Evolutionary conservation across 2,113 vertebrate genomes (phyloP).

Genomic region (Podiceps cristatus): DNA sequence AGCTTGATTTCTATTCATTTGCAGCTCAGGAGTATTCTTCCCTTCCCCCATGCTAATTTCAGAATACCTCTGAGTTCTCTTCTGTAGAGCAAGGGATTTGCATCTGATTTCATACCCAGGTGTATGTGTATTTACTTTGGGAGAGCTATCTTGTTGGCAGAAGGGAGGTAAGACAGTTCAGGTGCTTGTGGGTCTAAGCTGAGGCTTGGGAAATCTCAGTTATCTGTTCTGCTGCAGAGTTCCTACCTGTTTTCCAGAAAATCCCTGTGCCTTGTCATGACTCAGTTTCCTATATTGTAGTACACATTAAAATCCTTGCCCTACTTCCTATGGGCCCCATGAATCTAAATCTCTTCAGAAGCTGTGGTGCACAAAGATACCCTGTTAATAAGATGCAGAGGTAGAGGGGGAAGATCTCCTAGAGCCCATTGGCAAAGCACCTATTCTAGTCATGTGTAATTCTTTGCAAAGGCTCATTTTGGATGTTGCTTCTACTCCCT

Average conservation of each 20-base stretch:
- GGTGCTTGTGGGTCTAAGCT: not conserved
- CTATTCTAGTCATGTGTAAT: not conserved
- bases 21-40: not conserved
- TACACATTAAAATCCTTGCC: not conserved
- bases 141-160: not conserved
- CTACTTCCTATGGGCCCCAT: not conserved
- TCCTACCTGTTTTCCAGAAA: not conserved
- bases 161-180: not conserved
- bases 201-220: not conserved
- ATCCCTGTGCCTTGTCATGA: not conserved
- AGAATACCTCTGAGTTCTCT: not conserved
- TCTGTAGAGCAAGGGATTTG: not conserved
- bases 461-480: not conserved
- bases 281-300: not conserved
- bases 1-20: slow-evolving; percentile 37
- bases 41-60: not conserved
- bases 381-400: not conserved
- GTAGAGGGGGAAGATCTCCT: not conserved
- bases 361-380: not conserved
- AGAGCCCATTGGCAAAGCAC: not conserved
- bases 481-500: not conserved
- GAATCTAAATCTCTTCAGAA: not conserved
- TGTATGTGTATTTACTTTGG: not conserved
- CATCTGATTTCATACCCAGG: not conserved
- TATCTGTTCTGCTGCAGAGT: not conserved